Base-by-base conservation (phyloP, 2,888 invertebrate species). In the Psylliodes chrysocephalus region DNA sequence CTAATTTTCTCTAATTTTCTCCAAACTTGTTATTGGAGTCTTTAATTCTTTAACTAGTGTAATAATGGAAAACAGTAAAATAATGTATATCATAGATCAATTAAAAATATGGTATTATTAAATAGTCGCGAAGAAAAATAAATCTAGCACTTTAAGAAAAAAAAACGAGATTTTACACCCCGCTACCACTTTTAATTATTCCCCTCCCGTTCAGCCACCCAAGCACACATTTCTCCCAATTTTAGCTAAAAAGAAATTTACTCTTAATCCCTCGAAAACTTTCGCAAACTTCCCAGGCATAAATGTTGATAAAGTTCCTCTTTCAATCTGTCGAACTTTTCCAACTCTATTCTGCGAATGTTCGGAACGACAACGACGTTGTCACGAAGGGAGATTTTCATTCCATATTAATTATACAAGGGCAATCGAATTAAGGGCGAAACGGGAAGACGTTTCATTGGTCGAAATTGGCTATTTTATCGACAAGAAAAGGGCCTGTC, bases 291-390 rank as follows among this genome's bases (percentile, higher is more conserved):
- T 71, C 67, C 61, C 46, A 68, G 69, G 70, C 70, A 74, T 71
- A 73, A 74, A 74, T 71, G 73, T 72, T 73, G 74, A 73, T 73
- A 73, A 74, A 74, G 72, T 73, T 71, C 67, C 67, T 69, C 69
- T 49, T 59, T 59, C 72, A 72, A 74, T 74, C 73, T 75, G 75
- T 76, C 76, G 75, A 75, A 76, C 73, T 76, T 76, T 75, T 74
- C 73, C 72, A 76, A 76, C 74, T 75, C 70, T 70, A 75, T 75
- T 73, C 72, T 62, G 71, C 60, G 67, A 72, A 74, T 71, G 69
- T 71, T 67, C 60, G 60, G 62, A 70, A 69, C 71, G 72, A 62
- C 68, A 70, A 69, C 71, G 71, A 63, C 67, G 71, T 62, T 73
- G 71, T 70, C 70, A 64, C 70, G 70, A 72, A 71, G 69, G 71